phyloP scores from a whole-genome alignment of 2,113 vertebrate genomes.

The Sinocyclocheilus maitianheensis region DNA sequence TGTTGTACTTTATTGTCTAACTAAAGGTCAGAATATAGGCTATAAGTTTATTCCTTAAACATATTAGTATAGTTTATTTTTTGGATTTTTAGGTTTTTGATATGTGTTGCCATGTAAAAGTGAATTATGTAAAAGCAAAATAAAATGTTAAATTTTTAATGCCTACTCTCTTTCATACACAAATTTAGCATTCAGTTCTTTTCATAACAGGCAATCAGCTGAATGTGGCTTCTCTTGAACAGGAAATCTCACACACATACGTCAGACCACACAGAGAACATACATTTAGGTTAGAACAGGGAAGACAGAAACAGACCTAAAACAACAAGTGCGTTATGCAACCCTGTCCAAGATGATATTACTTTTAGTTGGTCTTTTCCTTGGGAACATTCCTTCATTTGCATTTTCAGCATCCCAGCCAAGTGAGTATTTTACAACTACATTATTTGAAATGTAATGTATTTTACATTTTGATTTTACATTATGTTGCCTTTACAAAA shows the following conservation, averaged over 20 bases:
- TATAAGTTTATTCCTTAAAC: background rate
- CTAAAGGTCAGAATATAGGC: background rate
- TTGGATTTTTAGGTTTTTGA: background rate
- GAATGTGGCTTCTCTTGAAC: background rate
- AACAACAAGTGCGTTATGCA: background rate
- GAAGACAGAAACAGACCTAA: background rate
- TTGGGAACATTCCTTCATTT: conserved; percentile 13
- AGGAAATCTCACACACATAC: background rate
- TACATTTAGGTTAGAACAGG: background rate
- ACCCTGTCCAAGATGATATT: conserved; percentile 1
- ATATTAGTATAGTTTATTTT: background rate
- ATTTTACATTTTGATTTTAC: background rate
- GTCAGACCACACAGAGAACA: background rate
- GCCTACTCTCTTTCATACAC: background rate
- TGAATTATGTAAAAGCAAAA: background rate
- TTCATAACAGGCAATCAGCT: background rate
- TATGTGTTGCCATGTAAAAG: background rate
- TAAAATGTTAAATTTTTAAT: background rate
- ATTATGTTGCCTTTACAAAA: background rate
- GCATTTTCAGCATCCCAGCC: background rate
- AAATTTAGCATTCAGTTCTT: background rate
- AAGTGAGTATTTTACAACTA: conserved; percentile 26
- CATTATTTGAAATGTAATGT: background rate
- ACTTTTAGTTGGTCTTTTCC: background rate
- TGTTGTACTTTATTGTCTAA: background rate